Percentiles rank a stretch among this genome's conserved stretches.
Conservation (phyloP, 2,113 vertebrate genomes). For the Chitala chitala region DNA sequence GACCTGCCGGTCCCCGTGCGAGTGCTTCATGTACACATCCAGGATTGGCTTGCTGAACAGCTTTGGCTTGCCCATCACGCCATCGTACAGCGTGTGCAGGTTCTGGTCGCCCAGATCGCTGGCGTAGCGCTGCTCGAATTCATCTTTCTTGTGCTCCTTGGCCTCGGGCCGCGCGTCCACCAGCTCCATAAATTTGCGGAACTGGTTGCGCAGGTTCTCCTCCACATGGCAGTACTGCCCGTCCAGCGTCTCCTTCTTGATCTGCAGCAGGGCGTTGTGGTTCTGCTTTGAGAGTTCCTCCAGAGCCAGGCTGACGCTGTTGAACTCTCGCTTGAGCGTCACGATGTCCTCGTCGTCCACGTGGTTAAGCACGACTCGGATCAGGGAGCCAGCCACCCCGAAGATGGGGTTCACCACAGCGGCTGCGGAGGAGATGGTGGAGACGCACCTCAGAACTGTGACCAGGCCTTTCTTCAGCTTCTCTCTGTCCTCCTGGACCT, state of each 20-base stretch:
- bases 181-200: conserved; percentile 66
- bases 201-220: conserved; percentile 66
- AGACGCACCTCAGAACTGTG: conserved; percentile 61
- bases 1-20: conserved; percentile 45
- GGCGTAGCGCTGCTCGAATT: conserved; percentile 56
- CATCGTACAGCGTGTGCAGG: conserved; percentile 68
- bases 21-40: conserved; percentile 64
- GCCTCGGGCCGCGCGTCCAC: conserved; percentile 51
- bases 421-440: conserved; percentile 64
- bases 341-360: conserved; percentile 66
- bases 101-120: conserved; percentile 65
- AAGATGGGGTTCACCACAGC: conserved; percentile 68
- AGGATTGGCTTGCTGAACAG: conserved; percentile 67
- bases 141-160: conserved; percentile 46
- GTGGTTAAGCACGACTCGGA: conserved; percentile 66
- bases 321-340: conserved; percentile 60
- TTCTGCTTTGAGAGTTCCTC: conserved; percentile 59
- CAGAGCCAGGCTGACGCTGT: conserved; percentile 51
- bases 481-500: conserved; percentile 55
- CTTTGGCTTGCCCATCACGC: conserved; percentile 62
- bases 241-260: conserved; percentile 63
- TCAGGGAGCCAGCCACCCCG: conserved; percentile 62
- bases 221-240: conserved; percentile 61
- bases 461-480: conserved; percentile 64
- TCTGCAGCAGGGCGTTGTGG: conserved; percentile 50